Percentiles rank a stretch among this genome's conserved stretches.
These are phyloP conservation scores for Onchidella celtica DNA, from an alignment of 2,888 invertebrate genomes.

Conservation along the genomic window DNA sequence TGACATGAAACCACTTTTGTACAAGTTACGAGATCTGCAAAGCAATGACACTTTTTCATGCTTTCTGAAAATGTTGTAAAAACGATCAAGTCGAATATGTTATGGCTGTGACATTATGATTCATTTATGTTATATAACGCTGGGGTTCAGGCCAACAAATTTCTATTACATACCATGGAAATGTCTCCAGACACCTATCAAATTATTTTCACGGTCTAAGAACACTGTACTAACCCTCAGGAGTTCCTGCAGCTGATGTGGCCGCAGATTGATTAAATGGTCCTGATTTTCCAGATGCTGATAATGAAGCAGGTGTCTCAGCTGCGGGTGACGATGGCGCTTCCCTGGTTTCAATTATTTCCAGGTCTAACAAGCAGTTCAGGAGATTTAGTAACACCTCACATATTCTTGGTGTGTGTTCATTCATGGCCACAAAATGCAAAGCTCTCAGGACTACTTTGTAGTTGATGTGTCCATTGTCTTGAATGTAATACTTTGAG, in stretches of 20 bases:
- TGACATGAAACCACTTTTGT: too few relatives aligned
- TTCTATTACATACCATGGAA: too few relatives aligned
- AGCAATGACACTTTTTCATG: too few relatives aligned
- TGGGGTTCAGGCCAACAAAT: too few relatives aligned
- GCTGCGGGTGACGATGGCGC: slow-evolving; percentile 28
- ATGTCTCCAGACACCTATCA: too few relatives aligned
- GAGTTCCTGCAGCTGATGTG: slow-evolving; percentile 37
- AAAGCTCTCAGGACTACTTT: slow-evolving; percentile 88
- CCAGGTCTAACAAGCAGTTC: slow-evolving; percentile 94
- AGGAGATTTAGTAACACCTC: slow-evolving; percentile 95
- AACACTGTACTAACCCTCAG: slow-evolving; percentile 22
- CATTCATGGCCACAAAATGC: slow-evolving; percentile 91
- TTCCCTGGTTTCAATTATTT: slow-evolving; percentile 82
- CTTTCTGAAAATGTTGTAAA: too few relatives aligned
- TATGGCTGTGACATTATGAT: too few relatives aligned
- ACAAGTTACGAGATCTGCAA: too few relatives aligned
- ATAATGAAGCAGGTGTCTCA: slow-evolving; percentile 35
- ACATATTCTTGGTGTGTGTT: slow-evolving; percentile 92
- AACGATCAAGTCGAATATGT: too few relatives aligned
- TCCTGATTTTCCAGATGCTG: slow-evolving; percentile 16
- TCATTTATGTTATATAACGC: too few relatives aligned
- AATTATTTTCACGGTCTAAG: too few relatives aligned
- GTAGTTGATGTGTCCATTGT: slow-evolving; percentile 95
- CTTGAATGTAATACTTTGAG: slow-evolving; percentile 93
- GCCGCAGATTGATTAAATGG: slow-evolving; percentile 23